A percentile compares a stretch with the other conserved stretches of the same genome.
Evolutionary conservation across 2,888 invertebrate species (phyloP).

Genomic region (Teleiodes luculella): DNA sequence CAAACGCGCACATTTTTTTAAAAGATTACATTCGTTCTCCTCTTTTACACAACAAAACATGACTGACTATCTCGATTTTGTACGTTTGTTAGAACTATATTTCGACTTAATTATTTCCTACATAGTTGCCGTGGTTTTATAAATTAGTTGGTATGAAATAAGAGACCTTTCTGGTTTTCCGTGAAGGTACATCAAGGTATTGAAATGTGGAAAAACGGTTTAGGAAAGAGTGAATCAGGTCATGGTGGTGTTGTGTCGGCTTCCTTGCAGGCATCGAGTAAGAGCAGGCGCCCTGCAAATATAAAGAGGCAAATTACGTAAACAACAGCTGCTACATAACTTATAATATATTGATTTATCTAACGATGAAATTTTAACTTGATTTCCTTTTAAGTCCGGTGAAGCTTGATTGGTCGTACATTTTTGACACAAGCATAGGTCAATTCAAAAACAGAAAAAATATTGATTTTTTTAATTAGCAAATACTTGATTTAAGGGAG

Average conservation of each 20-base stretch:
- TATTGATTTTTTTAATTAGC: too few relatives aligned
- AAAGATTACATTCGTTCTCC: neutral
- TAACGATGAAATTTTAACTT: too few relatives aligned
- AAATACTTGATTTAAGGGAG: too few relatives aligned
- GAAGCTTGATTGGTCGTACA: too few relatives aligned
- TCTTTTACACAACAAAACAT: neutral
- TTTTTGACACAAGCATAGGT: too few relatives aligned
- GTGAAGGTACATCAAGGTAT: constrained; percentile 50
- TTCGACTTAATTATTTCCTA: constrained; percentile 6
- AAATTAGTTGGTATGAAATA: constrained; percentile 1
- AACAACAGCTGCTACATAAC: too few relatives aligned
- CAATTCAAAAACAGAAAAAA: too few relatives aligned
- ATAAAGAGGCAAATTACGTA: neutral
- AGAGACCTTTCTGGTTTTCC: constrained; percentile 39
- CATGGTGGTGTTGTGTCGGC: constrained; percentile 58
- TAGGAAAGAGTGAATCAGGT: constrained; percentile 50
- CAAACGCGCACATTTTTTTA: neutral
- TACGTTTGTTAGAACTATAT: constrained; percentile 11
- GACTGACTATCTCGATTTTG: constrained; percentile 8
- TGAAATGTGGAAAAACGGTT: constrained; percentile 48
- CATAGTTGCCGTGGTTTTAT: constrained; percentile 11
- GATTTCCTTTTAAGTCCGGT: too few relatives aligned
- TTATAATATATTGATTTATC: too few relatives aligned
- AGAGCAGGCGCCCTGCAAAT: constrained; percentile 69
- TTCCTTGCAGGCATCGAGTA: constrained; percentile 66